Evolutionary conservation across 1,140 invertebrate genomes (phyloP).

Genomic region (Drosophila bipectinata): DNA sequence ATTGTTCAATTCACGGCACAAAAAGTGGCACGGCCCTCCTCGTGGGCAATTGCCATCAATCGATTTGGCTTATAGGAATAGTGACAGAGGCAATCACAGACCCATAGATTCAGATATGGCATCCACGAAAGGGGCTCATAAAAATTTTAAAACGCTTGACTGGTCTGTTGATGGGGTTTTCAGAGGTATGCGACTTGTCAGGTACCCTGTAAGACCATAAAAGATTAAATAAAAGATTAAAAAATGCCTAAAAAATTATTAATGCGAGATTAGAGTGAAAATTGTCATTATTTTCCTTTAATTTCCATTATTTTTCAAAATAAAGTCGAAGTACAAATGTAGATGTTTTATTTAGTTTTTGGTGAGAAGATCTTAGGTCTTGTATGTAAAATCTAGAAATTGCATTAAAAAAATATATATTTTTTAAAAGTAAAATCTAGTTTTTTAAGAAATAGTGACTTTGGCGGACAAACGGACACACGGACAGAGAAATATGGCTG

Average conservation of each 20-base stretch:
- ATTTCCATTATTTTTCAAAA: too few relatives aligned
- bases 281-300: too few relatives aligned
- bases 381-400: neutral
- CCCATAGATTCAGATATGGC: conserved; percentile 35
- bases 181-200: neutral
- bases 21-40: conserved; percentile 23
- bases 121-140: conserved; percentile 48
- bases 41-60: conserved; percentile 69
- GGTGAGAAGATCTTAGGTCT: neutral
- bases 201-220: neutral
- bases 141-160: conserved; percentile 62
- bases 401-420: too few relatives aligned
- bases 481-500: too few relatives aligned
- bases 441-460: too few relatives aligned
- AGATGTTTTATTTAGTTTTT: too few relatives aligned
- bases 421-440: too few relatives aligned
- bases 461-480: too few relatives aligned
- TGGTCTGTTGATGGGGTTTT: neutral
- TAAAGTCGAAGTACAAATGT: too few relatives aligned
- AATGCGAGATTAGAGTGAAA: too few relatives aligned
- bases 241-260: too few relatives aligned
- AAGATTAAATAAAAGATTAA: too few relatives aligned
- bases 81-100: conserved; percentile 65
- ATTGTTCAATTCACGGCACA: conserved; percentile 50
- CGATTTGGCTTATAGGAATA: conserved; percentile 57